A percentile compares a stretch with the other conserved stretches of the same genome.
Conservation (phyloP, 2,888 invertebrate species). For the Autographa gamma region DNA sequence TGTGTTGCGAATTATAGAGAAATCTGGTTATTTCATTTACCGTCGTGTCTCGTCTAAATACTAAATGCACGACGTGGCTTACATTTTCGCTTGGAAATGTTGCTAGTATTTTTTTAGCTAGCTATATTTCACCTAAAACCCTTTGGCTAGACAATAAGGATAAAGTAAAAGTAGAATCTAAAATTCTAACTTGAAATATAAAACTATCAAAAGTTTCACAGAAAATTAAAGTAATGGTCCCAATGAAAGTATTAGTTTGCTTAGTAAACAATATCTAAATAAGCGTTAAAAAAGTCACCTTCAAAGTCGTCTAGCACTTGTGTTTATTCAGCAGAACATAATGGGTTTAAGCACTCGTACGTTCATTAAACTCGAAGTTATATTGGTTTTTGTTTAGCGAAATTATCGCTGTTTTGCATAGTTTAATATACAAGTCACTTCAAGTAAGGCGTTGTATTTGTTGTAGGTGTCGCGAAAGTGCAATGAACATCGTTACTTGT, state of each 20-base stretch:
- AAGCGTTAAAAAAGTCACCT: constrained; percentile 6
- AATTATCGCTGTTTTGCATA: constrained; percentile 29
- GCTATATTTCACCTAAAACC: too few species aligned
- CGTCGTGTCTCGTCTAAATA: constrained; percentile 29
- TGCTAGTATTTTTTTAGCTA: background rate
- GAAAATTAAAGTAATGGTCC: background rate
- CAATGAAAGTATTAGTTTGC: constrained; percentile 2
- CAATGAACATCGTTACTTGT: constrained; percentile 52
- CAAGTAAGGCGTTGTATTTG: constrained; percentile 31
- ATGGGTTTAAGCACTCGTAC: constrained; percentile 31
- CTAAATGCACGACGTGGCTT: constrained; percentile 13
- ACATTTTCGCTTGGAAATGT: constrained; percentile 19
- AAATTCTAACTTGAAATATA: background rate
- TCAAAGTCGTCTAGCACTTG: constrained; percentile 7
- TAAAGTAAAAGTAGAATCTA: background rate
- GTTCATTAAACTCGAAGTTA: constrained; percentile 35
- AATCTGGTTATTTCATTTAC: constrained; percentile 50
- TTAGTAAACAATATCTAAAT: constrained; percentile 5
- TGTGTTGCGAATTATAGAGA: constrained; percentile 54
- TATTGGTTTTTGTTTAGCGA: constrained; percentile 37
- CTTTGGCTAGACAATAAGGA: too few species aligned
- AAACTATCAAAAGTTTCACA: constrained; percentile 5
- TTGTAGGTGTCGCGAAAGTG: constrained; percentile 53
- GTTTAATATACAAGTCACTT: constrained; percentile 34
- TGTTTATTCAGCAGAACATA: constrained; percentile 34